These are phyloP conservation scores for Sebastes goodei DNA, from an alignment of 2,797 vertebrate genomes.

Conservation along the genomic window DNA sequence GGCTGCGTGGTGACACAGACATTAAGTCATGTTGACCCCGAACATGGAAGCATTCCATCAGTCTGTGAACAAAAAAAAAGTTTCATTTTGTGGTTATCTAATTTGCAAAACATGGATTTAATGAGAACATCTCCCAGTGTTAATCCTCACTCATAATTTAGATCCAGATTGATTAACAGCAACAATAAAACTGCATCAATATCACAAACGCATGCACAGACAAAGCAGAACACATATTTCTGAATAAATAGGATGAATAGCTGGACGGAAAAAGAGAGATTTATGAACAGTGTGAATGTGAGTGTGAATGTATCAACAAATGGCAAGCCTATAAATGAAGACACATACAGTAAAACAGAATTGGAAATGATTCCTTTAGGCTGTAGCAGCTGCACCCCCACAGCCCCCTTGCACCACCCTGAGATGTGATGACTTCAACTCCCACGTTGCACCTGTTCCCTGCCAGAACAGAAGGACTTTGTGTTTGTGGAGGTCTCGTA, in stretches of 20 bases:
- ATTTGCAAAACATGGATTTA: neutral
- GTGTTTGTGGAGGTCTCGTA: conserved; percentile 60
- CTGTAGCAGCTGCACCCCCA: conserved; percentile 66
- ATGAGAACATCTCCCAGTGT: neutral
- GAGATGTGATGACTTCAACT: conserved; percentile 76
- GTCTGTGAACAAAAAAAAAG: neutral
- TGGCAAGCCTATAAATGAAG: conserved; percentile 23
- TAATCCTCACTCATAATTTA: conserved; percentile 7
- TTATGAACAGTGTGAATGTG: neutral
- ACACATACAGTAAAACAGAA: conserved; percentile 26
- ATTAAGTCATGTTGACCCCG: conserved; percentile 29
- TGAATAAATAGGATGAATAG: neutral
- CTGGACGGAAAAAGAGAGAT: neutral
- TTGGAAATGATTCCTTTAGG: conserved; percentile 47
- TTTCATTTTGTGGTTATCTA: neutral
- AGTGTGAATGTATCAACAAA: conserved; percentile 25
- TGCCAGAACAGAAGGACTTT: conserved; percentile 78
- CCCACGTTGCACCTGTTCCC: conserved; percentile 80
- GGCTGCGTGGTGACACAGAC: conserved; percentile 38
- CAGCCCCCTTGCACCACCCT: conserved; percentile 54
- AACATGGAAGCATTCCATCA: conserved; percentile 18
- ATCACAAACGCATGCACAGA: neutral
- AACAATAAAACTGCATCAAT: neutral
- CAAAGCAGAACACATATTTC: neutral
- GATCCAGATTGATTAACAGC: neutral